Percentiles rank a stretch among this genome's conserved stretches.
These are phyloP conservation scores for Prietella phreatophila DNA, from an alignment of 2,113 vertebrate species.

Conservation along the genomic window DNA sequence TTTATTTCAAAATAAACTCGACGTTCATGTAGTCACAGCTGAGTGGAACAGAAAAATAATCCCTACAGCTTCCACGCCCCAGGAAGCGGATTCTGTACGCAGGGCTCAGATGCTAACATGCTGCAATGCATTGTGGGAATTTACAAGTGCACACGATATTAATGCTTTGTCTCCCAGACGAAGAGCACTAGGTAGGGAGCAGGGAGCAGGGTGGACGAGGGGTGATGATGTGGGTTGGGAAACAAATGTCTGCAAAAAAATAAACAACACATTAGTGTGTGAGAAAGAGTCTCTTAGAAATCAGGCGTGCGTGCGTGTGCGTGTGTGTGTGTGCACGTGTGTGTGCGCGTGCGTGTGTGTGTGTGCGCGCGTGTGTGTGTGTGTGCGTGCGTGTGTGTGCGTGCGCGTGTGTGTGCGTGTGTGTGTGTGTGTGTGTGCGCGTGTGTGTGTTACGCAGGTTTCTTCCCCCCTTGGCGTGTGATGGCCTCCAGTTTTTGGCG, in stretches of 20 bases:
- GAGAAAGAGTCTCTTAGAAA: neutral
- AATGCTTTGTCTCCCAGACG: neutral
- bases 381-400: constrained; percentile 1
- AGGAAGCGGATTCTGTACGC: no score
- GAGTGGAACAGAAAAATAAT: neutral
- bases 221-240: neutral
- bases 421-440: constrained; percentile 24
- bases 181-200: neutral
- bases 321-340: constrained; percentile 12
- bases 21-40: neutral
- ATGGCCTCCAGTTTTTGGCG: constrained; percentile 86
- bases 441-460: constrained; percentile 69
- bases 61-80: neutral
- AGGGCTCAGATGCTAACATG: neutral
- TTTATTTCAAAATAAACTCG: neutral
- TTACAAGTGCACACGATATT: neutral
- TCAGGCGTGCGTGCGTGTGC: neutral
- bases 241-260: neutral
- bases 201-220: neutral
- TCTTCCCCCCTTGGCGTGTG: constrained; percentile 82
- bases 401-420: no score
- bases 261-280: neutral
- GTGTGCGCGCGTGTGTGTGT: no score
- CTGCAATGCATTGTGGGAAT: constrained; percentile 4
- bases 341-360: constrained; percentile 9